Evolutionary conservation across 1,140 invertebrate species (phyloP), one percentile per base, ranked within the genome.

Genomic region (Atta colombica): DNA sequence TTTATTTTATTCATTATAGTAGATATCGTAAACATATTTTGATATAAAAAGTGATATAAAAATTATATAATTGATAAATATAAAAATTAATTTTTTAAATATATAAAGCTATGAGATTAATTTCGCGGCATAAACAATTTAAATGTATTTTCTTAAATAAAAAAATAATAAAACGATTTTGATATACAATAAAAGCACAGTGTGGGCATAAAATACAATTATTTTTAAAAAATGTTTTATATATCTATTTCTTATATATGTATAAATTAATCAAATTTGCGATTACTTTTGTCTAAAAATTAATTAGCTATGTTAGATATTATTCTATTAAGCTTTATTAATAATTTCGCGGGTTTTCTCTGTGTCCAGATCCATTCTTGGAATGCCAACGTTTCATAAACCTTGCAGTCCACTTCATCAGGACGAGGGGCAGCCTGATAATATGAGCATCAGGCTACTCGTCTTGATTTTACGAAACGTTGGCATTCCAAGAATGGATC

Each of bases 171-270:
- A 14, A 77, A 77, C n/a, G 16, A 82, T 61, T 31, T 74, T 51
- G 55, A 7, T 31, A 31, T 35, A 16, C 3, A 18, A 53, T 66
- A 16, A 55, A 53, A 35, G 35, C 75, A n/a, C 28, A 71, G 25
- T 82, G 51, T 45, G 25, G 18, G 45, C 82, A 85, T 77, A 86
- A 31, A 74, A 89, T 82, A 68, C 45, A 51, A 51, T 71, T 71
- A 49, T n/a, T 51, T 16, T 0, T 0, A 16, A 51, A 14, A 51
- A 45, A 69, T 31, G 18, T 49, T 71, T 7, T 18, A 66, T 25
- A 25, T 25, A 25, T 5, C 28, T 51, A 49, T 51, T 28, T 51
- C 28, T 28, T 14, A 69, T 69, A 28, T 71, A 21, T 45, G 18
- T 71, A 21, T 18, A 71, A 51, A 16, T 31, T 74, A 25, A 25